A percentile compares a stretch with the other conserved stretches of the same genome.
Evolutionary conservation across 2,113 vertebrate genomes (phyloP).

Genomic region (Tachysurus fulvidraco): DNA sequence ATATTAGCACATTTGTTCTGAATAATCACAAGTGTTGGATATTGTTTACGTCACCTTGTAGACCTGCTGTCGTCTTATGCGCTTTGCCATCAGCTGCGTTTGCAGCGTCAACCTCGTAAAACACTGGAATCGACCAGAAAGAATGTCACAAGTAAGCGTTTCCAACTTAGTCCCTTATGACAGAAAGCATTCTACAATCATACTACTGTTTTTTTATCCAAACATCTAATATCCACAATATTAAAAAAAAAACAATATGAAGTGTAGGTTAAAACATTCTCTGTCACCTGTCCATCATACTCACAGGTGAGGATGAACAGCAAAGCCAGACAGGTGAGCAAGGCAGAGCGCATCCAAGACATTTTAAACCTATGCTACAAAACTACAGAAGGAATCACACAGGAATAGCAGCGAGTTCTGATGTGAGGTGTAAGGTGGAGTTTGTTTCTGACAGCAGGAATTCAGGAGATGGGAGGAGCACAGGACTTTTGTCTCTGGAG

Average conservation of each 20-base stretch:
- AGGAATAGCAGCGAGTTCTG: slow-evolving; percentile 35
- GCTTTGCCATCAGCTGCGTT: slow-evolving; percentile 63
- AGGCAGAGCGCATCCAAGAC: slow-evolving; percentile 69
- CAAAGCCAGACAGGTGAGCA: slow-evolving; percentile 67
- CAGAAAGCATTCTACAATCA: background rate
- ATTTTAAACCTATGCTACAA: slow-evolving; percentile 66
- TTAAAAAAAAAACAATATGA: background rate
- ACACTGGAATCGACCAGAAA: slow-evolving; percentile 66
- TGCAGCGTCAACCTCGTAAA: slow-evolving; percentile 64
- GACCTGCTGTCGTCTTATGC: slow-evolving; percentile 44
- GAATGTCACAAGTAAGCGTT: slow-evolving; percentile 10
- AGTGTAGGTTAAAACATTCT: background rate
- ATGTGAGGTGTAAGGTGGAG: slow-evolving; percentile 34
- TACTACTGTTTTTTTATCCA: background rate
- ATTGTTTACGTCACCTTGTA: slow-evolving; percentile 69
- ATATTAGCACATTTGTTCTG: background rate
- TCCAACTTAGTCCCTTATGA: background rate
- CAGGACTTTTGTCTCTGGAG: slow-evolving; percentile 10
- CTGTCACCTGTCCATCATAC: slow-evolving; percentile 56
- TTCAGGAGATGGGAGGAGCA: slow-evolving; percentile 41
- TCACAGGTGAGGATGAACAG: slow-evolving; percentile 76
- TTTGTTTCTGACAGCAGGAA: slow-evolving; percentile 20
- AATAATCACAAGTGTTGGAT: background rate
- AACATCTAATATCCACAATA: background rate
- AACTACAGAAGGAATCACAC: slow-evolving; percentile 43